These are phyloP conservation scores for Rhombomys opimus DNA, from an alignment of 2,113 vertebrate species.

Conservation along the genomic window DNA sequence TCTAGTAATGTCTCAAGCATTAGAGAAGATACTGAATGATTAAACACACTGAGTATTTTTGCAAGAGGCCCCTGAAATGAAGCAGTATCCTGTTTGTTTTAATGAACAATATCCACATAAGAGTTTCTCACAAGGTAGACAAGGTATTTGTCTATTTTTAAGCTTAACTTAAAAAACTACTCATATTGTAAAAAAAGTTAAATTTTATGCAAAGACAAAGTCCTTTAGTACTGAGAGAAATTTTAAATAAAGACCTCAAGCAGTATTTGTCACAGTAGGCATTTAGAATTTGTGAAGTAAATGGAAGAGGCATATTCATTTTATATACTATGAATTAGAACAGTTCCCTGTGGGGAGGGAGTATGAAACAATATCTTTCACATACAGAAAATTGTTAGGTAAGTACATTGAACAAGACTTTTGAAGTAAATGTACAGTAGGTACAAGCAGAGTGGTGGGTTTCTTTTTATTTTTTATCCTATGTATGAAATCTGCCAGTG, in stretches of 20 bases:
- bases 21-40: background rate
- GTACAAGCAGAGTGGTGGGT: background rate
- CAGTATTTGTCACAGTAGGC: background rate
- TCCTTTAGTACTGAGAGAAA: slow-evolving; percentile 20
- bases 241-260: background rate
- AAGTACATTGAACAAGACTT: background rate
- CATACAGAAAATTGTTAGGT: background rate
- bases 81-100: background rate
- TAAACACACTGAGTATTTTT: background rate
- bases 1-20: background rate
- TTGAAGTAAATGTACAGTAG: background rate
- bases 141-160: background rate
- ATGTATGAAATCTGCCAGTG: background rate
- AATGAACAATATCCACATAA: background rate
- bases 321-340: background rate
- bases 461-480: background rate
- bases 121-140: background rate
- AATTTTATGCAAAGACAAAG: background rate
- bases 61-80: background rate
- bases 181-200: background rate
- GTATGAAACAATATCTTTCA: background rate
- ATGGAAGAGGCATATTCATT: background rate
- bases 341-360: background rate
- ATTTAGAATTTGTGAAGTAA: background rate
- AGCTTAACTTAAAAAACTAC: background rate